phyloP scores from a whole-genome alignment of 2,113 vertebrate genomes.

The Vidua chalybeata region DNA sequence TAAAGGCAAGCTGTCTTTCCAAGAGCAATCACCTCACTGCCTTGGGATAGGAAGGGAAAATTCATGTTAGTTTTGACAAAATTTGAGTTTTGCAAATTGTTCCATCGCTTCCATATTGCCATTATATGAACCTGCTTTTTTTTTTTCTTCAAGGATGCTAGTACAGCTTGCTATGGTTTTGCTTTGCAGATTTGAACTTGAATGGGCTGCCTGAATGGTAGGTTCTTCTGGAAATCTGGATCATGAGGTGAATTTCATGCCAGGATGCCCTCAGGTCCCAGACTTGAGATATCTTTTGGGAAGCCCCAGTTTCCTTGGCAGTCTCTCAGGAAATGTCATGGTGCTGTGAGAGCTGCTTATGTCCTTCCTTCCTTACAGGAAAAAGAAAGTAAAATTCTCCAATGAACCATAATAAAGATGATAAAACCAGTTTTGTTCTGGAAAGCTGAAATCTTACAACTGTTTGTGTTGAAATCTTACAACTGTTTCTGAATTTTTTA shows the following conservation, averaged over 20 bases:
- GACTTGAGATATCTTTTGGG: not conserved
- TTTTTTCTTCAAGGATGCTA: not conserved
- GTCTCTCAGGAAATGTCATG: not conserved
- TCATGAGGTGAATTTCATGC: not conserved
- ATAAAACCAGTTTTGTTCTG: not conserved
- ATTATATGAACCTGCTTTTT: not conserved
- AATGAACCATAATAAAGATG: not conserved
- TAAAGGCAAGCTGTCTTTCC: not conserved
- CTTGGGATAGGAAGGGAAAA: not conserved
- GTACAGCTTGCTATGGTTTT: not conserved
- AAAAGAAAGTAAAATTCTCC: not conserved
- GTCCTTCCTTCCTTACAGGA: not conserved
- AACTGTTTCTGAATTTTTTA: not conserved
- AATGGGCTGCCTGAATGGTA: not conserved
- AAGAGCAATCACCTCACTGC: not conserved
- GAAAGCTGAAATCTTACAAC: not conserved
- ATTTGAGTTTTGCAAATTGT: not conserved
- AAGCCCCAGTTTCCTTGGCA: not conserved
- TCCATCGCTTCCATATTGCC: not conserved
- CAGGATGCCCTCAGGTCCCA: not conserved
- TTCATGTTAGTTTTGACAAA: not conserved
- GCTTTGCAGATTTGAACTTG: not conserved
- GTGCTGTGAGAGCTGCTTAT: not conserved
- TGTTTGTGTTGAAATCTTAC: not conserved
- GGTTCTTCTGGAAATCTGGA: not conserved